Conservation (phyloP, 1,140 invertebrate genomes). For the Bradysia coprophila region DNA sequence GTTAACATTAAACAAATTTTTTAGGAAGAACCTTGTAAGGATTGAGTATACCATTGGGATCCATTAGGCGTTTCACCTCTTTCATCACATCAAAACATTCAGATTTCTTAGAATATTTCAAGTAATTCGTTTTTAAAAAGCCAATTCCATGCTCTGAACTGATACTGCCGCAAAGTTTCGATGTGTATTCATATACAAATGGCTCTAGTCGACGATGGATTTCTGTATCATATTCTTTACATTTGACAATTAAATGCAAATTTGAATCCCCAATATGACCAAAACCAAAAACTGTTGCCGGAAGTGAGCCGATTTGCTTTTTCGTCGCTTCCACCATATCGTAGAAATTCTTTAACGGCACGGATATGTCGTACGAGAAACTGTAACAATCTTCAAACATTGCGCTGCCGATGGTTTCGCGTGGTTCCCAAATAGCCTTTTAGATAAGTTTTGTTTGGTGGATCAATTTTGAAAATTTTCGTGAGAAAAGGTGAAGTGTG, state of each 20-base stretch:
- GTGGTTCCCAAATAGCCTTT: slow-evolving; percentile 55
- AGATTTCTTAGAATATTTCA: slow-evolving; percentile 64
- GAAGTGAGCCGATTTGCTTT: slow-evolving; percentile 36
- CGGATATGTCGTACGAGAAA: slow-evolving; percentile 91
- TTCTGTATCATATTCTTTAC: slow-evolving; percentile 44
- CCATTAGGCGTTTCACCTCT: slow-evolving; percentile 65
- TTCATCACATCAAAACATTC: slow-evolving; percentile 66
- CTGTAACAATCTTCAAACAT: slow-evolving; percentile 68
- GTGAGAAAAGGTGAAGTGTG: no score
- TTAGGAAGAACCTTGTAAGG: slow-evolving; percentile 78
- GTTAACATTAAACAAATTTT: not conserved
- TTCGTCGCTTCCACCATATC: slow-evolving; percentile 54
- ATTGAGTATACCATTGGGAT: slow-evolving; percentile 87
- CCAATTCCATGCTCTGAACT: slow-evolving; percentile 95
- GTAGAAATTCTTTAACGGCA: slow-evolving; percentile 71
- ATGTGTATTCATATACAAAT: slow-evolving; percentile 76
- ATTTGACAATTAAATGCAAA: slow-evolving; percentile 74
- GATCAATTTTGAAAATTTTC: no score
- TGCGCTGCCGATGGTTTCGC: slow-evolving; percentile 70
- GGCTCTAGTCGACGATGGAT: slow-evolving; percentile 66
- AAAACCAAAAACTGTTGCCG: slow-evolving; percentile 63
- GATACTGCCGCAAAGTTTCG: slow-evolving; percentile 67
- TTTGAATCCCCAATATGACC: slow-evolving; percentile 89
- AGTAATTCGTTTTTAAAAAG: slow-evolving; percentile 70
- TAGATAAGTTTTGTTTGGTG: no score